A percentile compares a stretch with the other conserved stretches of the same genome.
These are phyloP conservation scores for Merluccius polli DNA, from an alignment of 2,797 vertebrate species.

Conservation along the genomic window DNA sequence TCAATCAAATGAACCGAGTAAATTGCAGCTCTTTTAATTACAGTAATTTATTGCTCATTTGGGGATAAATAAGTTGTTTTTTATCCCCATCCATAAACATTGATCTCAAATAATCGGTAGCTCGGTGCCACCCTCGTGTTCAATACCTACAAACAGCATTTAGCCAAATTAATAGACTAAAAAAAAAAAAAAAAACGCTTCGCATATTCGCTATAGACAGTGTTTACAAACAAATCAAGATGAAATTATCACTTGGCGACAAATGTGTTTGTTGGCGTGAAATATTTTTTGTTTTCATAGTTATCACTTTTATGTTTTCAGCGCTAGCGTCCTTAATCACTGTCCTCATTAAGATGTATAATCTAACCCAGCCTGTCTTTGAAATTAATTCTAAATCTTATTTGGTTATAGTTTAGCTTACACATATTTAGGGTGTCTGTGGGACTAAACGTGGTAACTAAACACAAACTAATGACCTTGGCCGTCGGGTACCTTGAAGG, in stretches of 20 bases:
- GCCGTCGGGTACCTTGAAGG: background rate
- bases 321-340: background rate
- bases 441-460: background rate
- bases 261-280: background rate
- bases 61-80: slow-evolving; percentile 40
- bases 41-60: slow-evolving; percentile 53
- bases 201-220: background rate
- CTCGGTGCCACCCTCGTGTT: background rate
- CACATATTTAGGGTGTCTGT: background rate
- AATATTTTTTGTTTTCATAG: background rate
- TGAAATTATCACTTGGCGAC: background rate
- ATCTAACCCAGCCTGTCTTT: background rate
- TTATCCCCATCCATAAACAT: slow-evolving; percentile 23
- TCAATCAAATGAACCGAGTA: slow-evolving; percentile 49
- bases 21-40: slow-evolving; percentile 58
- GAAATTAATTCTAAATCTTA: background rate
- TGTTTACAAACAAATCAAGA: background rate
- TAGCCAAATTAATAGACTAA: background rate
- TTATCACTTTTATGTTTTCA: background rate
- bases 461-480: background rate
- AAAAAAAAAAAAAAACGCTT: background rate
- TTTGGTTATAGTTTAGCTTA: background rate
- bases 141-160: background rate
- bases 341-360: background rate
- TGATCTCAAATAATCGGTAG: slow-evolving; percentile 43